Conservation (phyloP, 2,113 vertebrate genomes). For the Mellivora capensis region DNA sequence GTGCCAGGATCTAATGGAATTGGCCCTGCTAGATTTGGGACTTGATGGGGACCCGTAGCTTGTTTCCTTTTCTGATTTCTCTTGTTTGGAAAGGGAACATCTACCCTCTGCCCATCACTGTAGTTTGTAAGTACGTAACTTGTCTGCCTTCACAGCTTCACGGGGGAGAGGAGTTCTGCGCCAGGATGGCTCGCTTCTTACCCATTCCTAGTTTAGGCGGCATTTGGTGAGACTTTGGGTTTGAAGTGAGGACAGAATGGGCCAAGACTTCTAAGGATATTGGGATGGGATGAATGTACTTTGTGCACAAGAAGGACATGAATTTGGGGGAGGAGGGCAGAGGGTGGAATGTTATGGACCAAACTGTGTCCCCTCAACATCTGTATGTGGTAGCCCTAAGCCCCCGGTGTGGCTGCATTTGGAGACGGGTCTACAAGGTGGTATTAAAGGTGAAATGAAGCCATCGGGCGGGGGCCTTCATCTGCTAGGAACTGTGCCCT, state of each 20-base stretch:
- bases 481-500: not conserved
- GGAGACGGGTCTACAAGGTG: not conserved
- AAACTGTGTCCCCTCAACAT: not conserved
- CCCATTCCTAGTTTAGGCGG: fast-evolving
- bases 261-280: not conserved
- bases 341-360: not conserved
- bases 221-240: not conserved
- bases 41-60: not conserved
- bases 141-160: not conserved
- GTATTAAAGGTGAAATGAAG: not conserved
- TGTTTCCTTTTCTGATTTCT: not conserved
- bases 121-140: not conserved
- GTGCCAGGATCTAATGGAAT: not conserved
- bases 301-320: not conserved
- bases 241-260: not conserved
- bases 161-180: not conserved
- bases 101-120: not conserved
- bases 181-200: not conserved
- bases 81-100: not conserved
- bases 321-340: not conserved
- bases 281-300: not conserved
- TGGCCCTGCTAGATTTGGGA: not conserved
- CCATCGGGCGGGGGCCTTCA: not conserved
- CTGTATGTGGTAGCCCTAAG: not conserved
- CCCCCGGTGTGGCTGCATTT: not conserved